These are phyloP conservation scores for Drosophila ohnishii DNA, from an alignment of 1,140 invertebrate genomes.

Conservation along the genomic window DNA sequence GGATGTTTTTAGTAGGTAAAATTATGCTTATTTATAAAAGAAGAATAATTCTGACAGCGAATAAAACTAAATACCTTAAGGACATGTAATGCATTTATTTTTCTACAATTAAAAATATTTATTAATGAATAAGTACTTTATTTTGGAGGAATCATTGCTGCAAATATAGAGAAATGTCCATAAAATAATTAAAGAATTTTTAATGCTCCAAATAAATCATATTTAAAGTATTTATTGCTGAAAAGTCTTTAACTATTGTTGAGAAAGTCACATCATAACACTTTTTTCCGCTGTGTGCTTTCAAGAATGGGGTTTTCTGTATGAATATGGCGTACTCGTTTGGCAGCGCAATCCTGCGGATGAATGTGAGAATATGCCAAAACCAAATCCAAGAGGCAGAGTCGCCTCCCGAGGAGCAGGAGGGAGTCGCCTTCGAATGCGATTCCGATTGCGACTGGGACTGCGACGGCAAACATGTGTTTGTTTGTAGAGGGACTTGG, in stretches of 20 bases:
- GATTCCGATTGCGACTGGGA: slow-evolving; percentile 15
- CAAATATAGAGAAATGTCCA: rapidly evolving
- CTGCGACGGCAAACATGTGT: slow-evolving; percentile 38
- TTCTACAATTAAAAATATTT: neutral
- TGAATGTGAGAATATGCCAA: slow-evolving; percentile 80
- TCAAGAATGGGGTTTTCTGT: slow-evolving; percentile 24
- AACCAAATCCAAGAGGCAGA: slow-evolving; percentile 63
- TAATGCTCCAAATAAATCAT: neutral
- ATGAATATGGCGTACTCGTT: slow-evolving; percentile 38
- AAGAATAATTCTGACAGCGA: no score
- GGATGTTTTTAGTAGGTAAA: neutral
- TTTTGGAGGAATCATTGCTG: neutral
- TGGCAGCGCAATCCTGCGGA: slow-evolving; percentile 49
- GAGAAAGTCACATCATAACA: no score
- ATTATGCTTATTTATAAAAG: no score
- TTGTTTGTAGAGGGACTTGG: slow-evolving; percentile 47
- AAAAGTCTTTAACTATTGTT: neutral
- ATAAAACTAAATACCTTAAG: neutral
- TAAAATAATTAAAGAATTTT: neutral
- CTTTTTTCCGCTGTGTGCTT: slow-evolving; percentile 9
- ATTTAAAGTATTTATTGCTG: neutral
- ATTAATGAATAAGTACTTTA: neutral
- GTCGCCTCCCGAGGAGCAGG: slow-evolving; percentile 12
- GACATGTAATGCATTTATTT: no score
- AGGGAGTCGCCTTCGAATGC: slow-evolving; percentile 7